Evolutionary conservation across 2,888 invertebrate genomes (phyloP).

Genomic region (Drosophila pegasa): DNA sequence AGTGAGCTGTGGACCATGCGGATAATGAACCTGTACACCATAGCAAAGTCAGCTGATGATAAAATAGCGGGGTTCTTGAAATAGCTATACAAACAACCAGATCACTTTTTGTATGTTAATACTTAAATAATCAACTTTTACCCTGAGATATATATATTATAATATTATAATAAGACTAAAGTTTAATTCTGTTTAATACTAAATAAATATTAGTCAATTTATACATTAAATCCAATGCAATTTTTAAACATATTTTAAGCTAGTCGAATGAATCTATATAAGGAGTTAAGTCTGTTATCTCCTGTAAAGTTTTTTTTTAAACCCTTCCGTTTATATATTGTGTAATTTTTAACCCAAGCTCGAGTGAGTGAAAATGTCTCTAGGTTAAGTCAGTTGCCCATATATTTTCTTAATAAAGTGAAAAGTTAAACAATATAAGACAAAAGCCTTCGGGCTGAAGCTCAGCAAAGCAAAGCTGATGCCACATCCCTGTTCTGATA

Average conservation of each 20-base stretch:
- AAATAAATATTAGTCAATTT: no score
- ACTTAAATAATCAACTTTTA: no score
- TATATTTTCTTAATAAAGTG: slow-evolving; percentile 46
- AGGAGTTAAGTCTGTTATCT: background rate
- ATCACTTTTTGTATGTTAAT: no score
- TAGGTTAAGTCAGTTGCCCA: slow-evolving; percentile 1
- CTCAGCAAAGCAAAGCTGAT: slow-evolving; percentile 5
- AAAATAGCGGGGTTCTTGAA: no score
- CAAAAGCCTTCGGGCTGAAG: slow-evolving; percentile 43
- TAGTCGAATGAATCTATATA: background rate
- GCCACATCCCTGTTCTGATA: slow-evolving; percentile 2
- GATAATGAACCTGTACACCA: no score
- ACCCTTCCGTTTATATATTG: background rate
- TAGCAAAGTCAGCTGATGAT: no score
- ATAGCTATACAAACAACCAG: no score
- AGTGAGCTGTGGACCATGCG: no score
- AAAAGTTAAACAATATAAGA: slow-evolving; percentile 50
- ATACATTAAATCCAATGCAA: no score
- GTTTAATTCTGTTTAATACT: no score
- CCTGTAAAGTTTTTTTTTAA: background rate
- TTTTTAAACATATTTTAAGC: background rate
- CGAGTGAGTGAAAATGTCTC: slow-evolving; percentile 9
- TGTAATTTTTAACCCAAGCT: background rate
- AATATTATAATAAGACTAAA: no score
- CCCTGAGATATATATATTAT: no score